phyloP scores from a whole-genome alignment of 2,797 vertebrate species.

The Cossypha heuglini region DNA sequence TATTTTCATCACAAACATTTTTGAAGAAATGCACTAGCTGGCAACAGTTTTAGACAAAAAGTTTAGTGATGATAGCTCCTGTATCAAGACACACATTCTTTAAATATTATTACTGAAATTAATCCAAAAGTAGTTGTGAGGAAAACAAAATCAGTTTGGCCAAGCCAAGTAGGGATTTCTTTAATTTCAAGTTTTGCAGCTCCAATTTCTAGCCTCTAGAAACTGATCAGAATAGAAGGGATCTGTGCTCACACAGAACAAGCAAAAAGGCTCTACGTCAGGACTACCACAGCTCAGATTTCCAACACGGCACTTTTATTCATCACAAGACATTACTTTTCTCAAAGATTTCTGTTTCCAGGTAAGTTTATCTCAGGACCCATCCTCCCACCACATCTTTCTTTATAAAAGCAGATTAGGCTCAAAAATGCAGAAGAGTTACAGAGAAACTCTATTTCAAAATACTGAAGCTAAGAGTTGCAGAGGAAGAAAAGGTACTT shows the following conservation, averaged over 20 bases:
- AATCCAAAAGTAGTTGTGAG: neutral
- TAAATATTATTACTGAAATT: neutral
- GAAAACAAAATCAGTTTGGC: neutral
- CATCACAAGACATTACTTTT: neutral
- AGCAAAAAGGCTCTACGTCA: neutral
- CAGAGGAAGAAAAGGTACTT: neutral
- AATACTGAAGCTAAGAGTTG: neutral
- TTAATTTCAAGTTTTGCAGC: neutral
- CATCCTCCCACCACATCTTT: neutral
- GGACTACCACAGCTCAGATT: neutral
- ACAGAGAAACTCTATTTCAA: neutral
- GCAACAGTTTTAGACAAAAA: neutral
- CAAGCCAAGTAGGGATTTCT: neutral
- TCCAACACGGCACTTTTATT: neutral
- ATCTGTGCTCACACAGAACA: neutral
- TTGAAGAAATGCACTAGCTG: neutral
- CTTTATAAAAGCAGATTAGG: neutral
- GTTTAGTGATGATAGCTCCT: neutral
- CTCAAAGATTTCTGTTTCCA: neutral
- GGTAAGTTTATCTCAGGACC: neutral
- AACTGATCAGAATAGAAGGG: neutral
- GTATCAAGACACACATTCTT: neutral
- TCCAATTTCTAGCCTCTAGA: neutral
- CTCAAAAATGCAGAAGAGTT: neutral
- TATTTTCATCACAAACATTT: neutral